These are phyloP conservation scores for Tigriopus californicus DNA, from an alignment of 2,888 invertebrate genomes.

Conservation along the genomic window DNA sequence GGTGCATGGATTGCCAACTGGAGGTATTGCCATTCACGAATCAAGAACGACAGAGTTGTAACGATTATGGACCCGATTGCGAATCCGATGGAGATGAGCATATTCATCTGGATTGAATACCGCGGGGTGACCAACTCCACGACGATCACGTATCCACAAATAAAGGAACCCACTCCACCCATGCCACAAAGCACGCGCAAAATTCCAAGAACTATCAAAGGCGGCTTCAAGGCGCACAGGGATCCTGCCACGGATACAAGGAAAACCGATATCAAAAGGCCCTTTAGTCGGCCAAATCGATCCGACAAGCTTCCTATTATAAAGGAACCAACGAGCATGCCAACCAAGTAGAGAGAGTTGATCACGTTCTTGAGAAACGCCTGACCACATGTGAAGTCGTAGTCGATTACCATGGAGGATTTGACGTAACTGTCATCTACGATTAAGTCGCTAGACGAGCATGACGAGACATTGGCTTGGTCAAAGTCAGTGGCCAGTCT, in stretches of 20 bases:
- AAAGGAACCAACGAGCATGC: conserved; percentile 13
- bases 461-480: too few relatives aligned
- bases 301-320: conserved; percentile 8
- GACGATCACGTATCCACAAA: conserved; percentile 4
- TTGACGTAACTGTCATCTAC: too few relatives aligned
- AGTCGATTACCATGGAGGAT: too few relatives aligned
- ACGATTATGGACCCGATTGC: neutral
- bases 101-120: conserved; percentile 4
- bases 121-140: conserved; percentile 2
- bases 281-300: neutral
- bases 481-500: too few relatives aligned
- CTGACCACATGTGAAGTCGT: too few relatives aligned
- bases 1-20: conserved; percentile 6
- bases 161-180: conserved; percentile 10
- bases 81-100: conserved; percentile 5
- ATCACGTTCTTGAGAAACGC: neutral
- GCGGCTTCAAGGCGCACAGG: neutral
- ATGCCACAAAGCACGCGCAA: conserved; percentile 6
- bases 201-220: neutral
- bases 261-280: neutral
- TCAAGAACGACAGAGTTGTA: neutral
- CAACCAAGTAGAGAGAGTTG: conserved; percentile 1
- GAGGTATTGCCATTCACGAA: conserved; percentile 6
- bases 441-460: too few relatives aligned
- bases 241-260: neutral